Evolutionary conservation across 2,888 invertebrate species (phyloP), one percentile per base, ranked within the genome.

Genomic region (Drosophila gaucha): DNA sequence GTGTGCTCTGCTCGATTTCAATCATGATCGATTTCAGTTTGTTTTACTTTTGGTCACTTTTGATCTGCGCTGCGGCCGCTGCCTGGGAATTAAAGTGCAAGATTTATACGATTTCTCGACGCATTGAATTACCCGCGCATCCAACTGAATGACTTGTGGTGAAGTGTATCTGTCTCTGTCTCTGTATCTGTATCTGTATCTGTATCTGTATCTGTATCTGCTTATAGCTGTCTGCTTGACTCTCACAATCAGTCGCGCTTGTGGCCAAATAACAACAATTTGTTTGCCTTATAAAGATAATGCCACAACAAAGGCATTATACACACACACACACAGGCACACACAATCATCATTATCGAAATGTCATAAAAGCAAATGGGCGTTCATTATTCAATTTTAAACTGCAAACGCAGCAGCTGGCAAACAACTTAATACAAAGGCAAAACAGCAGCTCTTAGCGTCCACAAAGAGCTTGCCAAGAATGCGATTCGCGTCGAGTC

Each of bases 291-390:
- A 82, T 80, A 83, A 63, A 84, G 73, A 79, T 84, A 88, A 88
- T 86, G 77, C 87, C 73, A 76, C 65, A 88, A 83, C 73, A 82
- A 75, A 80, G 74, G 80, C 65, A 67, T 60, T 63, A 68, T 26
- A 38, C 44, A 59, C 26, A 16, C 35, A 35, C 30, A 22, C 16
- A 47, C 36, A 50, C 54, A 14, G 18, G 18, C n/a, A 5, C 16
- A 18, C n/a, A 65, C 74, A 89, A 85, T 86, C 89, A 86, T 86
- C 89, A 88, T 86, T 89, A 87, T 82, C 85, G 85, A 88, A 88
- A 82, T 85, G 89, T 82, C 87, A 88, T 90, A 82, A 90, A 88
- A 89, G 62, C 77, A 84, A 89, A 90, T 88, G 87, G 72, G 67
- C 85, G 70, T 71, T 60, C 80, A 90, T 88, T 78, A 80, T 79